Evolutionary conservation across 2,888 invertebrate genomes (phyloP).

Genomic region (Lycia hirtaria): DNA sequence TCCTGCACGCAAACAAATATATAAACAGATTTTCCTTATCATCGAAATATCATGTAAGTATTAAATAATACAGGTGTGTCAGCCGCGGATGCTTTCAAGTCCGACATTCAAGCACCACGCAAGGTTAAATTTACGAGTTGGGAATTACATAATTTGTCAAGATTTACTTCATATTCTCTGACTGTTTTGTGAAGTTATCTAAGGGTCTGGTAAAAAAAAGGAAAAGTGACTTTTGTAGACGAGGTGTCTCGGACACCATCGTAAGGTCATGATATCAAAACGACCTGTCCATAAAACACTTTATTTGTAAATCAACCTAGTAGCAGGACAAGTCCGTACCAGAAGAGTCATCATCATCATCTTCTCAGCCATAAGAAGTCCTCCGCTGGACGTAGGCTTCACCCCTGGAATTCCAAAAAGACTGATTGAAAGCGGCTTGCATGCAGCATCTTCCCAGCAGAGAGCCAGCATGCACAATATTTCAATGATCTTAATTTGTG

Average conservation of each 20-base stretch:
- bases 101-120: slow-evolving; percentile 59
- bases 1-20: not conserved
- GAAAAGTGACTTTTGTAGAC: not conserved
- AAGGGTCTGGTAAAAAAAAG: not conserved
- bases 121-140: slow-evolving; percentile 52
- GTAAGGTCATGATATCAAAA: too few species aligned
- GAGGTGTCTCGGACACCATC: not conserved
- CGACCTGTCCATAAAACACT: too few species aligned
- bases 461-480: too few species aligned
- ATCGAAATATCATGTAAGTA: not conserved
- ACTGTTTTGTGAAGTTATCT: not conserved
- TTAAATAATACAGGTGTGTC: slow-evolving; percentile 58
- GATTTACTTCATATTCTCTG: slow-evolving; percentile 6
- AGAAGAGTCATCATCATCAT: too few species aligned
- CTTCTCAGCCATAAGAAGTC: too few species aligned
- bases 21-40: not conserved
- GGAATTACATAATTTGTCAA: slow-evolving; percentile 50
- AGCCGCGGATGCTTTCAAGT: slow-evolving; percentile 61
- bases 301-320: too few species aligned
- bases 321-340: too few species aligned
- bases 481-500: too few species aligned
- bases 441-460: too few species aligned
- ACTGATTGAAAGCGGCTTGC: too few species aligned
- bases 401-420: too few species aligned
- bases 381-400: too few species aligned